These are phyloP conservation scores for Syrrhaptes paradoxus DNA, from an alignment of 2,113 vertebrate species.

Conservation along the genomic window DNA sequence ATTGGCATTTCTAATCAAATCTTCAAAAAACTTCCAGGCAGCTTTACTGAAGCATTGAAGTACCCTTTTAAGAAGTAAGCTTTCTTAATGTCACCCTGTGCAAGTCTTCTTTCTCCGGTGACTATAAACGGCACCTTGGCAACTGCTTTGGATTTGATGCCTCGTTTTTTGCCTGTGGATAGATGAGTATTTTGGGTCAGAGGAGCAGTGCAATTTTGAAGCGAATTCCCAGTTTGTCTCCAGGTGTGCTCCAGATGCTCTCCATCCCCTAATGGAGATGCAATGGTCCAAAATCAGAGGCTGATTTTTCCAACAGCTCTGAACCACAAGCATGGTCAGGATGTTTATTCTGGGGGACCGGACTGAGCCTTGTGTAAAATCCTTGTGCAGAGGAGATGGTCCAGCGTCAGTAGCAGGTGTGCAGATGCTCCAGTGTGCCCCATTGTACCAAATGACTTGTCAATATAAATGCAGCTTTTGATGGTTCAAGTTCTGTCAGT, in stretches of 20 bases:
- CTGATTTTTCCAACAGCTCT: background rate
- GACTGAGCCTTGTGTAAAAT: background rate
- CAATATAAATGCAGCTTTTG: background rate
- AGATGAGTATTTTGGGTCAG: background rate
- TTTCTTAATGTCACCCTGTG: background rate
- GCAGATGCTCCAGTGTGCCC: background rate
- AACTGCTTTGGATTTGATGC: background rate
- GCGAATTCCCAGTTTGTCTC: background rate
- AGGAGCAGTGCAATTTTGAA: background rate
- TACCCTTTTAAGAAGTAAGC: background rate
- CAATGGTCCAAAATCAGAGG: background rate
- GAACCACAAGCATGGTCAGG: background rate
- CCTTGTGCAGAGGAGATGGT: background rate
- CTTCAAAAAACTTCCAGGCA: slow-evolving; percentile 27
- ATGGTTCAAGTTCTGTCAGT: background rate
- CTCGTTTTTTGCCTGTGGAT: background rate
- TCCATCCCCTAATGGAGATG: background rate
- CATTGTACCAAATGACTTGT: accelerated
- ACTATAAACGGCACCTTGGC: background rate
- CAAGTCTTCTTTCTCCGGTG: background rate
- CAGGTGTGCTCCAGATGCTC: slow-evolving; percentile 35
- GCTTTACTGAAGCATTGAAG: slow-evolving; percentile 8
- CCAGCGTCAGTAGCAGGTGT: accelerated
- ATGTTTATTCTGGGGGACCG: background rate
- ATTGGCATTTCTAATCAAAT: slow-evolving; percentile 48